Percentiles rank a stretch among this genome's conserved stretches.
phyloP scores from a whole-genome alignment of 2,888 invertebrate genomes.

The Bugula neritina region DNA sequence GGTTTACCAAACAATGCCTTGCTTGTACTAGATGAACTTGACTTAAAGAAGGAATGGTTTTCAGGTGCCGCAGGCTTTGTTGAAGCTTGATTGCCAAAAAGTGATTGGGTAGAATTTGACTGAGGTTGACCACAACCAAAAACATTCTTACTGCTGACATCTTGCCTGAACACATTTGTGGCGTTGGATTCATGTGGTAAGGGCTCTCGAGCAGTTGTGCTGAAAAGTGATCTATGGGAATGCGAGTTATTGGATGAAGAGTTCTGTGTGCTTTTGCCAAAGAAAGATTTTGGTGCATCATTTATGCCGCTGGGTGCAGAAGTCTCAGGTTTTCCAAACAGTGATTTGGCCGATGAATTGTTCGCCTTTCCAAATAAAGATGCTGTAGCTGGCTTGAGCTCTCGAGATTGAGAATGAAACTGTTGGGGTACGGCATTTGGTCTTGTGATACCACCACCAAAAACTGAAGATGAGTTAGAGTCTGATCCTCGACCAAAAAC shows the following conservation, averaged over 20 bases:
- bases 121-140: too few relatives aligned
- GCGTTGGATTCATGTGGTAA: too few relatives aligned
- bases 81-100: neutral
- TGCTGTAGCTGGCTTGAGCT: neutral
- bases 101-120: too few relatives aligned
- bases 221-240: too few relatives aligned
- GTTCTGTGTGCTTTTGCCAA: too few relatives aligned
- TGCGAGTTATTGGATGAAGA: too few relatives aligned
- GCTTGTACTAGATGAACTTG: neutral
- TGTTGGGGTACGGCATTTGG: neutral
- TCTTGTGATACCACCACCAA: neutral
- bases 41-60: neutral
- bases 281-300: neutral
- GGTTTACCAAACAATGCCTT: constrained; percentile 4
- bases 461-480: neutral
- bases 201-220: too few relatives aligned
- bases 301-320: neutral
- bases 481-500: neutral
- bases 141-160: too few relatives aligned
- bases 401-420: neutral
- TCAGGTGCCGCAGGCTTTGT: neutral
- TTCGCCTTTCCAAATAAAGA: neutral
- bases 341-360: neutral
- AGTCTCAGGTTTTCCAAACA: neutral
- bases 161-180: too few relatives aligned